These are phyloP conservation scores for Diprion similis DNA, from an alignment of 1,140 invertebrate genomes.

Conservation along the genomic window DNA sequence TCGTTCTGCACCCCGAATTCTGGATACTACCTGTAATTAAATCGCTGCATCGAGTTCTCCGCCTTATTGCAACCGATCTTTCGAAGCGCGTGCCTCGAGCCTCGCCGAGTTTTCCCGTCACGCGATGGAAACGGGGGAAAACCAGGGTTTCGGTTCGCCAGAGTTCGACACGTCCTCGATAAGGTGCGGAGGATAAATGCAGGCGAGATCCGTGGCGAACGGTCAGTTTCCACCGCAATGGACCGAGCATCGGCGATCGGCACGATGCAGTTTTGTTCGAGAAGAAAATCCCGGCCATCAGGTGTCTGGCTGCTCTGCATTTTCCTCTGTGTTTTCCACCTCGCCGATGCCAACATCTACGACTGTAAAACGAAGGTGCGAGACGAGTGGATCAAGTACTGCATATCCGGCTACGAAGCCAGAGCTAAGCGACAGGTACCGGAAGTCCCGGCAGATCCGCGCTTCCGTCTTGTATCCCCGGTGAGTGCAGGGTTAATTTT, in stretches of 20 bases:
- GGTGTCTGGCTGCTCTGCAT: no score
- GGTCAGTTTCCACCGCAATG: neutral
- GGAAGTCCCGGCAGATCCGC: no score
- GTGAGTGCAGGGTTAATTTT: neutral
- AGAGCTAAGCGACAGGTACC: neutral
- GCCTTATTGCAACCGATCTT: no score
- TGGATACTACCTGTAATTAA: no score
- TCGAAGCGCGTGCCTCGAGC: neutral
- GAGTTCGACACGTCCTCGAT: neutral
- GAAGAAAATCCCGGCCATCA: no score
- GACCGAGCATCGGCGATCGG: no score
- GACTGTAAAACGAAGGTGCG: neutral
- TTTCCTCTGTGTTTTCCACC: neutral
- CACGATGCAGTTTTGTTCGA: no score
- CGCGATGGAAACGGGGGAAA: neutral
- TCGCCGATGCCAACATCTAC: neutral
- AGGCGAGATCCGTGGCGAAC: neutral
- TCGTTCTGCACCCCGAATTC: no score
- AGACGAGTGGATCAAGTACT: neutral
- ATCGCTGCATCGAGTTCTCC: no score
- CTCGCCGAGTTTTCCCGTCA: neutral
- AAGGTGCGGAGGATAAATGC: neutral
- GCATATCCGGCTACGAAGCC: neutral
- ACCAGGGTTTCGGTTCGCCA: neutral
- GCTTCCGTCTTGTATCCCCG: no score